Evolutionary conservation across 2,797 vertebrate species (phyloP), one percentile per base, ranked within the genome.

Genomic region (Lagocephalus sceleratus): DNA sequence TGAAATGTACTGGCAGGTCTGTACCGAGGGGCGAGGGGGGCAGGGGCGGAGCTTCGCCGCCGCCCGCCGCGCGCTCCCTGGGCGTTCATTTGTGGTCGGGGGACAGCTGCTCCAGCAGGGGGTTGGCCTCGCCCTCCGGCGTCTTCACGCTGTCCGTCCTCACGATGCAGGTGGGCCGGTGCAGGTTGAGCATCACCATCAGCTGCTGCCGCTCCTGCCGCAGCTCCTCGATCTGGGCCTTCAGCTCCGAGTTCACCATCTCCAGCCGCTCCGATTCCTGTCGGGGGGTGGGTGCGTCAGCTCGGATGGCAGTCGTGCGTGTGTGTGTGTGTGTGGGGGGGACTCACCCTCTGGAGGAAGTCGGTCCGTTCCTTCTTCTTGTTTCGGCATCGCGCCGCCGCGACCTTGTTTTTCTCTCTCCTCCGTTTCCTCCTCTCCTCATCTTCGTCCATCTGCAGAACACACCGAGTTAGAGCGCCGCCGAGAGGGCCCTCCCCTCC

Each of bases 291-390:
- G 4, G 4, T 7, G 7, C 23, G 23, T 25, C 7, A 25, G 23
- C 23, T 25, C 7, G n/a, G n/a, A n/a, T n/a, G n/a, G n/a, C n/a
- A n/a, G n/a, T n/a, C n/a, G n/a, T n/a, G n/a, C n/a, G n/a, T n/a
- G n/a, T n/a, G n/a, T n/a, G n/a, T n/a, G n/a, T n/a, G 32, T 6
- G 32, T 2, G 32, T 1, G 32, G 32, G 32, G 60, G 44, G 19
- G 61, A 81, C 93, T 87, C 77, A 97, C 96, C 92, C 92, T 88
- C 83, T 98, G 96, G 74, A 98, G 92, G 82, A 96, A 97, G 84
- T 98, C 96, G 0, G 96, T 98, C 39, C 94, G 92, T 83, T 98
- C 96, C 86, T 97, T 97, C 88, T 98, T 98, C 86, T 97, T 97
- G 90, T 97, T 97, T 65, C 95, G 93, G 91, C 96, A 98, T 54